Base-by-base conservation (phyloP, 2,797 vertebrate species). In the Malurus leucopterus region DNA sequence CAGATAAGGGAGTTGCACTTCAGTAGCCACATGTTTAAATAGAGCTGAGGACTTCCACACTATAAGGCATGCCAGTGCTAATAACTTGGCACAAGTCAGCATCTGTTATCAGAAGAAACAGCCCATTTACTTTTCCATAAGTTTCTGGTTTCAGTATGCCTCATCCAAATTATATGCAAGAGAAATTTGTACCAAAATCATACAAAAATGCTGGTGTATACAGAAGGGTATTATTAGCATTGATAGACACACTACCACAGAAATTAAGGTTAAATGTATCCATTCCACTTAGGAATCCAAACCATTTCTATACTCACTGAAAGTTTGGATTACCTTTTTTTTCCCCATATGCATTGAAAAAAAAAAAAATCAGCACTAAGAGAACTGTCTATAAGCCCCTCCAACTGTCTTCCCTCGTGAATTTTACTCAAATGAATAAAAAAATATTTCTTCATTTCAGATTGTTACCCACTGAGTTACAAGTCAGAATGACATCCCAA, bases 1-100 rank as follows among this genome's bases (percentile, higher is more conserved):
- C 88, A 81, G 94, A 92, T 94, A 95, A 93, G 72, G n/a, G n/a
- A 89, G 84, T 26, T 72, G 41, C 46, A 72, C 73, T 81, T 85
- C 82, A 54, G 79, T 54, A 89, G 64, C 36, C 65, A 61, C 50
- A 72, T 10, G 22, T 43, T 59, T 41, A 86, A 92, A 79, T 2
- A 83, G 62, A 77, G 53, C 2, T 85, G 67, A 89, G 57, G 49
- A 78, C 85, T 90, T 93, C 73, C 70, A 91, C 51, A 63, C 38
- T 12, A 19, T 16, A 77, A 76, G 27, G 53, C 55, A 75, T 18
- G 23, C 55, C 44, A 65, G 6, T 53, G 41, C 41, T 87, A 94
- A 91, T 57, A 95, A 75, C 69, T 65, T 92, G 82, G 88, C 69
- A 80, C 19, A 85, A 77, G 29, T 18, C 26, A 83, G 43, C 38